A percentile compares a stretch with the other conserved stretches of the same genome.
Evolutionary conservation across 2,113 vertebrate genomes (phyloP).

Genomic region (Electrona antarctica): DNA sequence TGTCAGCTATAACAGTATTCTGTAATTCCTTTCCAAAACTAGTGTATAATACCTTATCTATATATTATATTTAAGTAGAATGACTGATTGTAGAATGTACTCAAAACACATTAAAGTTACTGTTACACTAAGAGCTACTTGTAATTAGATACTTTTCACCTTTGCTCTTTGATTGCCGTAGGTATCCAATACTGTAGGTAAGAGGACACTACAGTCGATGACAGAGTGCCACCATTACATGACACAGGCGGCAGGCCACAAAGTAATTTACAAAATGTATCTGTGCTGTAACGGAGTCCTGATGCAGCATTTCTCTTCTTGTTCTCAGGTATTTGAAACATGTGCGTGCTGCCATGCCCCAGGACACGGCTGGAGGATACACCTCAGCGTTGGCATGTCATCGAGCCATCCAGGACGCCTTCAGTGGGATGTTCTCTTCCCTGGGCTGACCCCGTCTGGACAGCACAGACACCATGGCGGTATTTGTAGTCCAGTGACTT

Average conservation of each 20-base stretch:
- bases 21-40: too few species aligned
- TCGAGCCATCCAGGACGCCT: slow-evolving; percentile 93
- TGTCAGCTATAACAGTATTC: too few species aligned
- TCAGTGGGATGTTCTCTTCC: slow-evolving; percentile 88
- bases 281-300: slow-evolving; percentile 33
- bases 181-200: not conserved
- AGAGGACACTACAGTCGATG: not conserved
- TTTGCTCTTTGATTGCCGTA: slow-evolving; percentile 27
- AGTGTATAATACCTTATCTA: too few species aligned
- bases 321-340: slow-evolving; percentile 92
- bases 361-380: slow-evolving; percentile 96
- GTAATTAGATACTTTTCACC: slow-evolving; percentile 16
- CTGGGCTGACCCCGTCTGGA: slow-evolving; percentile 33
- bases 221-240: not conserved
- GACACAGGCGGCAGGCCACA: slow-evolving; percentile 29
- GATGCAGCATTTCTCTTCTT: slow-evolving; percentile 39
- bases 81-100: slow-evolving; percentile 4
- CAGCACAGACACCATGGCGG: not conserved
- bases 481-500: slow-evolving; percentile 8
- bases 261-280: slow-evolving; percentile 55
- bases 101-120: slow-evolving; percentile 29
- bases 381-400: slow-evolving; percentile 91
- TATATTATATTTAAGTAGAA: too few species aligned
- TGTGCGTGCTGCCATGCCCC: slow-evolving; percentile 86
- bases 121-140: slow-evolving; percentile 32